These are phyloP conservation scores for Philypnodon macrostomus DNA, from an alignment of 2,797 vertebrate species.

Conservation along the genomic window DNA sequence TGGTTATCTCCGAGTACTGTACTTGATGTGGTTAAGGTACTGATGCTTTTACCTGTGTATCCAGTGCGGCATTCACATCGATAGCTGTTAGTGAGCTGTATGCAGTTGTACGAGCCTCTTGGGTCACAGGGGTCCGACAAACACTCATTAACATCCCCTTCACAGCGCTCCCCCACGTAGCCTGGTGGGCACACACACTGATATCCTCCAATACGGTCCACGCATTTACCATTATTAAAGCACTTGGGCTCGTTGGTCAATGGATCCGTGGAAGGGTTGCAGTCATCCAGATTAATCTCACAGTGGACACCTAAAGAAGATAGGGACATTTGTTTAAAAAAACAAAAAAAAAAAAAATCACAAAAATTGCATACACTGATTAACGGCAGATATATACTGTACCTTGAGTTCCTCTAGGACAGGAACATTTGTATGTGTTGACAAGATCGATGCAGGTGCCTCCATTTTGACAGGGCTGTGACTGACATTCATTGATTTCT, in stretches of 20 bases:
- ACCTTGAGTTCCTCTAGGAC: constrained; percentile 97
- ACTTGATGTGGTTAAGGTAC: not conserved
- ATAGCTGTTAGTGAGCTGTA: constrained; percentile 94
- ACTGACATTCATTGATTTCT: constrained; percentile 95
- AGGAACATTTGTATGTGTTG: constrained; percentile 98
- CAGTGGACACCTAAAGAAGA: constrained; percentile 87
- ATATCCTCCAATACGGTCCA: constrained; percentile 93
- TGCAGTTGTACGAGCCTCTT: constrained; percentile 93
- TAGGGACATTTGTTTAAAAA: constrained; percentile 3
- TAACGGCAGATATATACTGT: constrained; percentile 73
- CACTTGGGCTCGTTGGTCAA: constrained; percentile 89
- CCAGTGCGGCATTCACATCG: constrained; percentile 93
- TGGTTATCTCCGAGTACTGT: not conserved
- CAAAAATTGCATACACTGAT: not conserved
- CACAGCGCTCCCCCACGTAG: constrained; percentile 96
- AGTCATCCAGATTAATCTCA: constrained; percentile 96
- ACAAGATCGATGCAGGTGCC: constrained; percentile 96
- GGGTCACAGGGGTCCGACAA: constrained; percentile 93
- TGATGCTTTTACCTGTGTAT: constrained; percentile 81
- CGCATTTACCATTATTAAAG: constrained; percentile 93
- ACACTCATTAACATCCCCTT: constrained; percentile 97
- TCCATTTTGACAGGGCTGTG: constrained; percentile 92
- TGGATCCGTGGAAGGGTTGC: constrained; percentile 85
- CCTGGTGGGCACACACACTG: constrained; percentile 88
- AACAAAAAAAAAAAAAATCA: too few relatives aligned